Evolutionary conservation across 2,888 invertebrate genomes (phyloP).

Genomic region (Ypsolopha sequella): DNA sequence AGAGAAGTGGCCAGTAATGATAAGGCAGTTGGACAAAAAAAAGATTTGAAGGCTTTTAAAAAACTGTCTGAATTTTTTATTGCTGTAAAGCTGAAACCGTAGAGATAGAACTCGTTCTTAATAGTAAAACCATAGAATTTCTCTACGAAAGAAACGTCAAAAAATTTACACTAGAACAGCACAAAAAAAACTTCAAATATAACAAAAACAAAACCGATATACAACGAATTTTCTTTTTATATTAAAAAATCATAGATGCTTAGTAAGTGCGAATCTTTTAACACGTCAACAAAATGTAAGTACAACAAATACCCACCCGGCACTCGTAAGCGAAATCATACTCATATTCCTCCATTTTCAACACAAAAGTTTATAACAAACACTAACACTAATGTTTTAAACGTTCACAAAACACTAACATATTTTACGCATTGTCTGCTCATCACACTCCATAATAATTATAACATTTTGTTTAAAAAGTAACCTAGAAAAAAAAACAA

Average conservation of each 20-base stretch:
- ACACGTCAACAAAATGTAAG: too few relatives aligned
- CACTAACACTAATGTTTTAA: slow-evolving; percentile 12
- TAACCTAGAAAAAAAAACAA: slow-evolving; percentile 22
- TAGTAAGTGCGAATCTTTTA: not conserved
- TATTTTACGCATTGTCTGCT: slow-evolving; percentile 24
- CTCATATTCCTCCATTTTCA: slow-evolving; percentile 65
- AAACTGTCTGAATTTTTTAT: too few relatives aligned
- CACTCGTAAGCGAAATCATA: slow-evolving; percentile 77
- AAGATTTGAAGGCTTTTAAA: too few relatives aligned
- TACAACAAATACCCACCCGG: slow-evolving; percentile 63
- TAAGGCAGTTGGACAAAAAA: too few relatives aligned
- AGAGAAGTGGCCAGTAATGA: too few relatives aligned
- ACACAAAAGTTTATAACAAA: not conserved
- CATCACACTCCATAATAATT: slow-evolving; percentile 15
- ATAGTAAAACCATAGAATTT: too few relatives aligned
- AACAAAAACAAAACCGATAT: not conserved
- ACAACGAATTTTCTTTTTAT: not conserved
- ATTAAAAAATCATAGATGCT: not conserved
- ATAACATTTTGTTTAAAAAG: slow-evolving; percentile 17
- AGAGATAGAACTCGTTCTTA: too few relatives aligned
- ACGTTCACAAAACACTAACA: slow-evolving; percentile 22
- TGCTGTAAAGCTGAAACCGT: too few relatives aligned
- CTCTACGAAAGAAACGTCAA: too few relatives aligned
- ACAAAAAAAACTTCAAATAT: not conserved
- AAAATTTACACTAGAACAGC: not conserved